Evolutionary conservation across 2,888 invertebrate genomes (phyloP).

Genomic region (Metellina segmentata): DNA sequence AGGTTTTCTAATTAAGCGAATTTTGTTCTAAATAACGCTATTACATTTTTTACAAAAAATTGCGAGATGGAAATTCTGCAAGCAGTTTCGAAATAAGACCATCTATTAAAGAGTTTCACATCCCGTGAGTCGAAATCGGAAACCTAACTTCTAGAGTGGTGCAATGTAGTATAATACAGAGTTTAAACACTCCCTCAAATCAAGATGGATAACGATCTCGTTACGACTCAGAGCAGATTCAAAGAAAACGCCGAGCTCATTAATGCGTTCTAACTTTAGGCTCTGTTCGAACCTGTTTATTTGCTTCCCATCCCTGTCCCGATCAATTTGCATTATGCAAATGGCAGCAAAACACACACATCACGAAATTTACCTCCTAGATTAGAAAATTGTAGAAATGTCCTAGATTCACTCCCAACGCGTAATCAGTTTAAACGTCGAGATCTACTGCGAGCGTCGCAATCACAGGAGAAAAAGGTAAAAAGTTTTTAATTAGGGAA

Average conservation of each 20-base stretch:
- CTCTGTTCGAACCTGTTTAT: not conserved
- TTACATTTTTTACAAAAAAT: too few species aligned
- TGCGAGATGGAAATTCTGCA: too few species aligned
- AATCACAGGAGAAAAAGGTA: not conserved
- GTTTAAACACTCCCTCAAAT: not conserved
- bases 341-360: not conserved
- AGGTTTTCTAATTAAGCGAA: too few species aligned
- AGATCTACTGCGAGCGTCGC: not conserved
- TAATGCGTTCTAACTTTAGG: not conserved
- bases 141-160: not conserved
- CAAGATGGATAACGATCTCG: not conserved
- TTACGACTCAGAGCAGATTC: not conserved
- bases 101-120: not conserved
- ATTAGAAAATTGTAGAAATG: constrained; percentile 25
- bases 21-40: too few species aligned
- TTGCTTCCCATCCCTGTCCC: not conserved
- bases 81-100: too few species aligned
- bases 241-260: not conserved
- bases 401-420: not conserved
- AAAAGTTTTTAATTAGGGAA: constrained; percentile 45
- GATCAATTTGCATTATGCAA: not conserved
- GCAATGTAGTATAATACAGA: not conserved
- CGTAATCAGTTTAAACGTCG: not conserved
- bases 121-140: not conserved
- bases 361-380: not conserved